Evolutionary conservation across 2,888 invertebrate genomes (phyloP).

Genomic region (Megaustenia siamemsis): DNA sequence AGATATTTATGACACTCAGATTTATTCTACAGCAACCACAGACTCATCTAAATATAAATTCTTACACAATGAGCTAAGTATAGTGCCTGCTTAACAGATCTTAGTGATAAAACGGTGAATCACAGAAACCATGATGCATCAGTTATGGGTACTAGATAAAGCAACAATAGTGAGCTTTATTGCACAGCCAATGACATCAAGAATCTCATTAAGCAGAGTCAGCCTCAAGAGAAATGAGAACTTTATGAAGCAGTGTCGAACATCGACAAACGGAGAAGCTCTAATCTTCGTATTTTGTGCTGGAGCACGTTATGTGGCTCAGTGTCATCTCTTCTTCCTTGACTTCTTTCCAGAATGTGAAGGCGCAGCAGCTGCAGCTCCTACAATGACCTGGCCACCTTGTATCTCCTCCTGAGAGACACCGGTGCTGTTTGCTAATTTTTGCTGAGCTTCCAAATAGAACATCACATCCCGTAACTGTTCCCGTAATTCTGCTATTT

Average conservation of each 20-base stretch:
- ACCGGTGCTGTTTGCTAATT: constrained; percentile 75
- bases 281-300: background rate
- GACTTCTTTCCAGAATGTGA: constrained; percentile 45
- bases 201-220: background rate
- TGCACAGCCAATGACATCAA: background rate
- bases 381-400: constrained; percentile 84
- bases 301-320: background rate
- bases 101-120: background rate
- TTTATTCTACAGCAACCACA: background rate
- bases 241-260: background rate
- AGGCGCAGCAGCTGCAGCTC: constrained; percentile 63
- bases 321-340: constrained; percentile 43
- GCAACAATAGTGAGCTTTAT: background rate
- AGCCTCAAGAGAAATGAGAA: background rate
- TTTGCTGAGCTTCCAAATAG: constrained; percentile 92
- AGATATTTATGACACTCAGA: background rate
- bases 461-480: constrained; percentile 98
- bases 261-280: no score
- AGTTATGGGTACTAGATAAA: background rate
- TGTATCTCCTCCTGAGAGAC: constrained; percentile 78
- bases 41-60: background rate
- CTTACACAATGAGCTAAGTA: background rate
- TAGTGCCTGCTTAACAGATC: background rate
- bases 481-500: constrained; percentile 92
- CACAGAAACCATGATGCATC: constrained; percentile 14